Percentiles rank a stretch among this genome's conserved stretches.
These are phyloP conservation scores for Lycocorax pyrrhopterus DNA, from an alignment of 2,113 vertebrate species.

Conservation along the genomic window DNA sequence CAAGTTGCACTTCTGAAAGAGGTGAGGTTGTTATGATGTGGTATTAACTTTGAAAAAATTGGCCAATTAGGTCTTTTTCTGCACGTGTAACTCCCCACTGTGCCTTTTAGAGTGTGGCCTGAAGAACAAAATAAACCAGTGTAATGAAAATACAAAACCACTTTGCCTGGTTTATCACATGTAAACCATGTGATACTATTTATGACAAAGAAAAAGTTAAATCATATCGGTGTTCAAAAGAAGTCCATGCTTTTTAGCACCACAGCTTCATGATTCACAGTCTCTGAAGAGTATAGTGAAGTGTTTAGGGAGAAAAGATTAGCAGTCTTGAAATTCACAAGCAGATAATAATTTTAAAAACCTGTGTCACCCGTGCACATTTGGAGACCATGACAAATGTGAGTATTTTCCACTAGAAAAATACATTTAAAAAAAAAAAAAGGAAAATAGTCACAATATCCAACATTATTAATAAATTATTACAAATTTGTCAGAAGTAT, in stretches of 20 bases:
- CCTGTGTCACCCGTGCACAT: accelerated
- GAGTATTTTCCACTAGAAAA: neutral
- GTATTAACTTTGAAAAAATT: neutral
- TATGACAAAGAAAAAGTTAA: neutral
- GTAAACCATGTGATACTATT: neutral
- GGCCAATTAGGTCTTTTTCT: neutral
- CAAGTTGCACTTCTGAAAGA: neutral
- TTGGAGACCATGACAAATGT: neutral
- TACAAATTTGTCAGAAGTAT: neutral
- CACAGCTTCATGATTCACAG: neutral
- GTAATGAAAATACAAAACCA: neutral
- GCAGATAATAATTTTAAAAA: neutral
- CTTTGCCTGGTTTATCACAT: neutral
- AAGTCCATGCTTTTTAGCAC: neutral
- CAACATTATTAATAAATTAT: neutral
- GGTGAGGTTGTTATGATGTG: neutral
- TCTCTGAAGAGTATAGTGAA: neutral
- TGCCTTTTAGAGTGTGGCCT: neutral
- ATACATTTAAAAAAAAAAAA: neutral
- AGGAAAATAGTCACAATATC: neutral
- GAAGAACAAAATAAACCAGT: neutral
- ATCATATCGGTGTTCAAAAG: neutral
- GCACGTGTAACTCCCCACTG: neutral
- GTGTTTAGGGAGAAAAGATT: neutral
- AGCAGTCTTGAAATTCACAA: neutral